These are phyloP conservation scores for Podarcis cretensis DNA, from an alignment of 2,113 vertebrate species.

Conservation along the genomic window DNA sequence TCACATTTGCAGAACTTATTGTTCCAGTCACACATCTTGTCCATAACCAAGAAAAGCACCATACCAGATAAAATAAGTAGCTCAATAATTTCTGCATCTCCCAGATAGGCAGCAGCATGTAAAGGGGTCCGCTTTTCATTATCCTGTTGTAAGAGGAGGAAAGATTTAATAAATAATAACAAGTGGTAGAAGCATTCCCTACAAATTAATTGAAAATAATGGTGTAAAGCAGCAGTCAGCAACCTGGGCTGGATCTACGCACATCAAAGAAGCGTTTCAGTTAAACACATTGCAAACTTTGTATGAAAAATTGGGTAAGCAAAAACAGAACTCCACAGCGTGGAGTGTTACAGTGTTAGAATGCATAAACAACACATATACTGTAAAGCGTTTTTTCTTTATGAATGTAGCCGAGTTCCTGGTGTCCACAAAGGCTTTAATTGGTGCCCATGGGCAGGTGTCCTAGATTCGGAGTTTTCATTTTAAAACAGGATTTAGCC, in stretches of 20 bases:
- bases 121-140: conserved; percentile 98
- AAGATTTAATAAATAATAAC: conserved; percentile 59
- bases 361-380: neutral
- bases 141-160: conserved; percentile 82
- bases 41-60: conserved; percentile 60
- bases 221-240: conserved; percentile 46
- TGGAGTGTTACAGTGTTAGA: too few species aligned
- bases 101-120: conserved; percentile 97
- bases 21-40: neutral
- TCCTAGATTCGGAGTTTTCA: too few species aligned
- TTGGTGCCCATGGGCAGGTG: too few species aligned
- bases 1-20: neutral
- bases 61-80: conserved; percentile 98
- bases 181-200: conserved; percentile 7
- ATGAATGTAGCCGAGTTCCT: too few species aligned
- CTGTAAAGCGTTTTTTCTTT: conserved; percentile 11
- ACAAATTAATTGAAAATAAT: conserved; percentile 5
- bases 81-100: conserved; percentile 98
- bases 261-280: too few species aligned
- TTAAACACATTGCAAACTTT: too few species aligned
- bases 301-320: too few species aligned
- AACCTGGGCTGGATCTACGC: conserved; percentile 8
- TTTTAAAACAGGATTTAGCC: too few species aligned
- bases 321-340: too few species aligned
- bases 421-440: too few species aligned